Evolutionary conservation across 2,113 vertebrate genomes (phyloP).

Genomic region (Megaceryle maxima): DNA sequence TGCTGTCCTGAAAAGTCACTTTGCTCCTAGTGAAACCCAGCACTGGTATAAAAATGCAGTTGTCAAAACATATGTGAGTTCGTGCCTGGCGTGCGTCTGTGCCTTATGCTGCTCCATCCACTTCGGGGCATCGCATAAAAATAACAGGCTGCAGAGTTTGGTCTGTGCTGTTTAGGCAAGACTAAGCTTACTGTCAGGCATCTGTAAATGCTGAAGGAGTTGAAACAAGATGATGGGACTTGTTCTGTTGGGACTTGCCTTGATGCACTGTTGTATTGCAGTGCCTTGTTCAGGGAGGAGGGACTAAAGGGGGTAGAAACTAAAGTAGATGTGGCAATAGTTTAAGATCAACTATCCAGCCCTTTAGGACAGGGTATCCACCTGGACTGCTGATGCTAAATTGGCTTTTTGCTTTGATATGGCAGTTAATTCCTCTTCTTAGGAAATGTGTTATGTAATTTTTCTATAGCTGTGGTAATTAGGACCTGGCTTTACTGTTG

Average conservation of each 20-base stretch:
- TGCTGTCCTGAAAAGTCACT: not conserved
- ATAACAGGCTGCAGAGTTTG: not conserved
- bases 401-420: not conserved
- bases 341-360: fast-evolving
- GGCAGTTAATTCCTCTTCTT: not conserved
- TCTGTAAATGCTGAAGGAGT: not conserved
- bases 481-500: not conserved
- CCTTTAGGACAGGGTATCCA: not conserved
- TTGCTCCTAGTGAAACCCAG: not conserved
- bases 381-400: not conserved
- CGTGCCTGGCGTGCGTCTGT: fast-evolving
- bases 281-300: not conserved
- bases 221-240: not conserved
- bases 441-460: not conserved
- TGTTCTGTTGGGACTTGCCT: not conserved
- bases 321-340: not conserved
- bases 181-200: not conserved
- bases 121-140: not conserved
- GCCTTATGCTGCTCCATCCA: not conserved
- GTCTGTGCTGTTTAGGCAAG: not conserved
- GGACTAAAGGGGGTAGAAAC: not conserved
- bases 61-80: not conserved
- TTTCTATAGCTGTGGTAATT: not conserved
- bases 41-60: not conserved
- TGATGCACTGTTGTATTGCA: not conserved